These are phyloP conservation scores for Babylonia areolata DNA, from an alignment of 1,140 invertebrate species.

Conservation along the genomic window DNA sequence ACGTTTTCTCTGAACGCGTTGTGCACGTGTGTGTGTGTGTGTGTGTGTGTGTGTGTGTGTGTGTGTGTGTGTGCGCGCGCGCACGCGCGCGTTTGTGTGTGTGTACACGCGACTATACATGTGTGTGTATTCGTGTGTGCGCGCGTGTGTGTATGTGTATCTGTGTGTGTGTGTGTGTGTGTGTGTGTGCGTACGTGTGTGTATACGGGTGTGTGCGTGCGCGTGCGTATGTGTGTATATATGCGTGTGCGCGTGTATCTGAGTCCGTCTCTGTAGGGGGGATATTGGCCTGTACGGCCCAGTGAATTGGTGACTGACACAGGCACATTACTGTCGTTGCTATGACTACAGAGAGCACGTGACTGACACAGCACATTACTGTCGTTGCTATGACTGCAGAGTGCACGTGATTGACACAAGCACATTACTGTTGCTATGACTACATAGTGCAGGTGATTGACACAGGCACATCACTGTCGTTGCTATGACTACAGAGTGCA, in stretches of 20 bases:
- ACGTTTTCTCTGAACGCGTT: background rate
- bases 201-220: background rate
- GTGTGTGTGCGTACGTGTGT: background rate
- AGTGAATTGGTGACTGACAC: too few relatives aligned
- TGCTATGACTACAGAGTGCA: too few relatives aligned
- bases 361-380: too few relatives aligned
- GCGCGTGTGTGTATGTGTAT: slow-evolving; percentile 3
- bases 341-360: too few relatives aligned
- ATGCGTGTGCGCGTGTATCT: background rate
- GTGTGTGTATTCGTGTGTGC: background rate
- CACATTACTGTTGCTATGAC: too few relatives aligned
- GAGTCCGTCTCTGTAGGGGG: too few relatives aligned
- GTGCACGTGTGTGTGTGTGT: background rate
- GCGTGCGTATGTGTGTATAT: background rate
- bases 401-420: too few relatives aligned
- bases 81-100: background rate
- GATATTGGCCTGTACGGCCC: too few relatives aligned
- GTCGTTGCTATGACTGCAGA: too few relatives aligned
- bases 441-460: too few relatives aligned
- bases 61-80: background rate
- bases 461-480: too few relatives aligned
- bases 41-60: background rate
- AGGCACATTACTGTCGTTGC: too few relatives aligned
- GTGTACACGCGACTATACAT: background rate
- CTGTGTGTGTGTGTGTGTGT: slow-evolving; percentile 16